Conservation (phyloP, 2,113 vertebrate species). For the Crotophaga sulcirostris region DNA sequence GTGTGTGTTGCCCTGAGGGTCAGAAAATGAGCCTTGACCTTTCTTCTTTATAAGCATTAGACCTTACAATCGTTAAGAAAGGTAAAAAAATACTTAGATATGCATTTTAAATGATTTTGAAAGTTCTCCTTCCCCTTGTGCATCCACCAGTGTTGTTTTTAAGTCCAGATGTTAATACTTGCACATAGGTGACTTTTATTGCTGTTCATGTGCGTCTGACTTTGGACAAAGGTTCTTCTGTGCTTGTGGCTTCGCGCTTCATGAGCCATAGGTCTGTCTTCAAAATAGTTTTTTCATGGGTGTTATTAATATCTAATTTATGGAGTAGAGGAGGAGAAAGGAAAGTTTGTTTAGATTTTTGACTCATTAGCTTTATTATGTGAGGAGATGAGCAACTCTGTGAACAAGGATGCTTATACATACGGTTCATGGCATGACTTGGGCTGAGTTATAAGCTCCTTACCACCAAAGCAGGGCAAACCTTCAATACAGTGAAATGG, state of each 20-base stretch:
- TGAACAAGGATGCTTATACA: not conserved
- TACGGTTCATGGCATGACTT: not conserved
- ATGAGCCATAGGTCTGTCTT: not conserved
- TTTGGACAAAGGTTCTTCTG: slow-evolving; percentile 22
- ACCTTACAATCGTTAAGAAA: not conserved
- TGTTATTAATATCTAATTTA: not conserved
- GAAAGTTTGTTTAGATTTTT: slow-evolving; percentile 16
- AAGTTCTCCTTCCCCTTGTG: not conserved
- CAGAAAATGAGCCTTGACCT: slow-evolving; percentile 1
- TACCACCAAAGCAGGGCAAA: not conserved
- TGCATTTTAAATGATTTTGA: not conserved
- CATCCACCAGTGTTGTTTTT: not conserved
- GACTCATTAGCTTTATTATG: not conserved
- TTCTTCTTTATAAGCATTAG: not conserved
- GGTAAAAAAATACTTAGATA: not conserved
- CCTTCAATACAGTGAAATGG: not conserved
- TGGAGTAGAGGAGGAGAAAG: not conserved
- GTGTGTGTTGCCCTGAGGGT: not conserved
- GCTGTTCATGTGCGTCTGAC: not conserved
- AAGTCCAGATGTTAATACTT: slow-evolving; percentile 35
- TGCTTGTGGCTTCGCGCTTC: not conserved
- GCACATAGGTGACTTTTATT: not conserved
- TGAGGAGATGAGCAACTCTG: not conserved
- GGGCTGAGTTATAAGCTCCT: not conserved
- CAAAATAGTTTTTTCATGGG: not conserved